Evolutionary conservation across 2,797 vertebrate species (phyloP), one percentile per base, ranked within the genome.

Genomic region (Adelosebastes latens): DNA sequence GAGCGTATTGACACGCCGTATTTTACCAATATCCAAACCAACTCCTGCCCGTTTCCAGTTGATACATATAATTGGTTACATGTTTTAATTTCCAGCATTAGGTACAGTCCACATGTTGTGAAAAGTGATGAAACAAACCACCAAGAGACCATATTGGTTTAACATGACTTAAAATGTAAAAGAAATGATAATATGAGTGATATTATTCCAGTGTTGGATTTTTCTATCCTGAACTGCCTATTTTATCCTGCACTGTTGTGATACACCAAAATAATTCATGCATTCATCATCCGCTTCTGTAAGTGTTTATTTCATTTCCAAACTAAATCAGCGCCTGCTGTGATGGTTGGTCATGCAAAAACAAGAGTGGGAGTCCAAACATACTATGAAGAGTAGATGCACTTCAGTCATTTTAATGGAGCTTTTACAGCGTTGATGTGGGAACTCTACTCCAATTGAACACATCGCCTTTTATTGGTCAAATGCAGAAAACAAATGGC

Each of bases 251-350:
- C 27, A 20, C 36, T 76, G 74, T 71, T 75, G 27, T 36, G 32
- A 75, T 53, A 53, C 24, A 72, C 60, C 64, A 63, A 61, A 64
- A 20, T 77, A 66, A 77, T 77, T 80, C 8, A 22, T 73, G 29
- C 63, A 73, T 88, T 71, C 39, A 66, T 88, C 72, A 63, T 63
- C 70, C 72, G 49, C 36, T 62, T 75, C 36, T 78, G 22, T 71
- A 22, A 36, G 67, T 78, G 73, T 87, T 84, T 65, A 63, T 59
- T 69, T 84, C 63, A 63, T 59, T 69, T 75, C 16, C 55, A 25
- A 79, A 80, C 55, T 64, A 66, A 85, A 86, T 75, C 63, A 70
- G 72, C 68, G 62, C 83, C 78, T 82, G 80, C 80, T 83, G 85
- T 25, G 75, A 82, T 13, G 59, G 61, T 27, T 34, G 72, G 46